phyloP scores from a whole-genome alignment of 2,113 vertebrate genomes.

The Pseudois nayaur region DNA sequence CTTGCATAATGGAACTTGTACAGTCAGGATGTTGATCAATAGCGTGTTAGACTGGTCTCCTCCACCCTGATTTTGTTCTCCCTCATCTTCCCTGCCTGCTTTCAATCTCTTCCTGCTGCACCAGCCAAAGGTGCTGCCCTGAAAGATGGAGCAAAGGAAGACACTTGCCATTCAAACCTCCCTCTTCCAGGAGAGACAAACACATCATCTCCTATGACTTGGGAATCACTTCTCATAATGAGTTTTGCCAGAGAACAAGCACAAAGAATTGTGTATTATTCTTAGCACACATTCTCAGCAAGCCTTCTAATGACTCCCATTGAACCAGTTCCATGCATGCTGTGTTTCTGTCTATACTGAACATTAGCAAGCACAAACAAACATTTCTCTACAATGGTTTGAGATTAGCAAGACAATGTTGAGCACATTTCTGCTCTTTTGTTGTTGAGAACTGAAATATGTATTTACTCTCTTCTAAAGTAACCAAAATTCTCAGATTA shows the following conservation, averaged over 20 bases:
- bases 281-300: constrained; percentile 52
- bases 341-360: constrained; percentile 59
- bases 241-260: constrained; percentile 30
- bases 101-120: neutral
- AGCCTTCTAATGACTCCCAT: constrained; percentile 49
- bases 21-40: neutral
- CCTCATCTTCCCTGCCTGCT: neutral
- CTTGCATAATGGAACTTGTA: neutral
- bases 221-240: constrained; percentile 36
- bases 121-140: neutral
- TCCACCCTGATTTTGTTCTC: neutral
- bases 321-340: constrained; percentile 32
- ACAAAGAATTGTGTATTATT: constrained; percentile 49
- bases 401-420: constrained; percentile 59
- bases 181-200: neutral
- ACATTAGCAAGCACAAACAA: constrained; percentile 47
- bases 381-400: constrained; percentile 26
- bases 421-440: constrained; percentile 37
- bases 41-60: neutral
- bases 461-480: constrained; percentile 47
- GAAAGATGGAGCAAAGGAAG: neutral
- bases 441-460: constrained; percentile 51
- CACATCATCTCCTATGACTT: constrained; percentile 26
- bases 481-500: constrained; percentile 17
- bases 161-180: neutral